Conservation (phyloP, 2,113 vertebrate species). For the Coptodon rendalli region DNA sequence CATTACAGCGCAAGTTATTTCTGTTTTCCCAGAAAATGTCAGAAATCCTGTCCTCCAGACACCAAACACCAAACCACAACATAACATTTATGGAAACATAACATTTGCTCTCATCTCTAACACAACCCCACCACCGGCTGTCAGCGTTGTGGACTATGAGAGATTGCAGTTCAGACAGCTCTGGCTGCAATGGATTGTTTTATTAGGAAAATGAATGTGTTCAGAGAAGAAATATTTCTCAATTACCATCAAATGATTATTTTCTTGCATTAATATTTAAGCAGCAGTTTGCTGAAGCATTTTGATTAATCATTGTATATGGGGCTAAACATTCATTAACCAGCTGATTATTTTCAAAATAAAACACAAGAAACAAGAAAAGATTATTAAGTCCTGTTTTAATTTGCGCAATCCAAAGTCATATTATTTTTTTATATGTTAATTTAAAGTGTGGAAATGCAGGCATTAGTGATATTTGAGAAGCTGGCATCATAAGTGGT, state of each 20-base stretch:
- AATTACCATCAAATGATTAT: background rate
- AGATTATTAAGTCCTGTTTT: background rate
- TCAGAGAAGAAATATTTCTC: background rate
- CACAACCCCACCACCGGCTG: background rate
- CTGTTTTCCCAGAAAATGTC: background rate
- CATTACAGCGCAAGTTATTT: background rate
- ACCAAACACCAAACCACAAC: background rate
- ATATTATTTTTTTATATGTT: background rate
- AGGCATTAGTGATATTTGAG: background rate
- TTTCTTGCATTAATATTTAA: background rate
- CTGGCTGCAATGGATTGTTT: background rate
- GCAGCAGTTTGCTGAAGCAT: background rate
- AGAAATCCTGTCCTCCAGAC: background rate
- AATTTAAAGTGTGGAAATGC: background rate
- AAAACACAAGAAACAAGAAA: background rate
- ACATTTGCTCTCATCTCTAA: background rate
- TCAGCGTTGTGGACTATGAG: background rate
- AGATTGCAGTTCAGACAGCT: background rate
- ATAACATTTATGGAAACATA: background rate
- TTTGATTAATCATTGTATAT: background rate
- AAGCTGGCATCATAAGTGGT: background rate
- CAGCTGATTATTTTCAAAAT: background rate
- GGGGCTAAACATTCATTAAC: background rate
- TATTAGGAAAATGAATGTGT: background rate
- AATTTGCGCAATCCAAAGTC: background rate